These are phyloP conservation scores for Monopis laevigella DNA, from an alignment of 2,888 invertebrate genomes.

Conservation along the genomic window DNA sequence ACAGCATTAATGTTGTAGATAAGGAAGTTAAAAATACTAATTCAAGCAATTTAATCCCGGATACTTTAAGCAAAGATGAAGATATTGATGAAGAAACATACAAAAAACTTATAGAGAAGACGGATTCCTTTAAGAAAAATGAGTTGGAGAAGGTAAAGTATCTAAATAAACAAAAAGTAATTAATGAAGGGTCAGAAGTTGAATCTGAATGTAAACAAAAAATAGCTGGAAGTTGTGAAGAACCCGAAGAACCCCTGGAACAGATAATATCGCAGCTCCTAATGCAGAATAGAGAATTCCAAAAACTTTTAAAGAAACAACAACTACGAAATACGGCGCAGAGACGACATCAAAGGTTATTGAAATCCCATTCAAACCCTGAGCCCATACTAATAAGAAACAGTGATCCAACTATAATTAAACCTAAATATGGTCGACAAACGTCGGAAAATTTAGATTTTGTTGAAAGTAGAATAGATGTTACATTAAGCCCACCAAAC, in stretches of 20 bases:
- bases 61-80: constrained; percentile 46
- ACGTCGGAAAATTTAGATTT: constrained; percentile 41
- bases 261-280: constrained; percentile 84
- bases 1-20: constrained; percentile 60
- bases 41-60: constrained; percentile 11
- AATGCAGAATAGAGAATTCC: constrained; percentile 85
- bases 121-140: constrained; percentile 63
- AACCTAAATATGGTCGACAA: constrained; percentile 46
- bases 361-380: constrained; percentile 61
- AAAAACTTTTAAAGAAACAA: constrained; percentile 79
- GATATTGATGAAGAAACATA: constrained; percentile 59
- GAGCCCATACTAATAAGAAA: constrained; percentile 54
- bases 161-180: constrained; percentile 57
- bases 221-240: constrained; percentile 28
- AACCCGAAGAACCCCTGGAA: constrained; percentile 70
- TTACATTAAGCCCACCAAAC: constrained; percentile 24
- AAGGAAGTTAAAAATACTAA: constrained; percentile 24
- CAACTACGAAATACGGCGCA: constrained; percentile 66
- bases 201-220: constrained; percentile 28
- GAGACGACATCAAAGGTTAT: constrained; percentile 61
- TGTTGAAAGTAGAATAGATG: constrained; percentile 23
- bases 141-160: constrained; percentile 59
- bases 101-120: constrained; percentile 57
- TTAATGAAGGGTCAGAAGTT: constrained; percentile 48
- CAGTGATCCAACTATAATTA: constrained; percentile 34